A percentile compares a stretch with the other conserved stretches of the same genome.
phyloP scores from a whole-genome alignment of 1,140 invertebrate genomes.

The Limonius californicus region DNA sequence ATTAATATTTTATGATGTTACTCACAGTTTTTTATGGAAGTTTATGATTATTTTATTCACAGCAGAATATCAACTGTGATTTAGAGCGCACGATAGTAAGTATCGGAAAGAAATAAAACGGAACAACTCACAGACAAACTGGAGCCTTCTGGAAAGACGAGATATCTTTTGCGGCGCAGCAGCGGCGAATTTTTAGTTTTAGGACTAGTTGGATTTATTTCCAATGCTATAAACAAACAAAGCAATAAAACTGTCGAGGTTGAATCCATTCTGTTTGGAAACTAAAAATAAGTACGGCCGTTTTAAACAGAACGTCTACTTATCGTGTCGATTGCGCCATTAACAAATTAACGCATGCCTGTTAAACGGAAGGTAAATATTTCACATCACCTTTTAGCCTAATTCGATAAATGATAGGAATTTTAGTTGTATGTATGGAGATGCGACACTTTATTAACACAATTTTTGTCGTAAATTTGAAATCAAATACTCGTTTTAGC shows the following conservation, averaged over 20 bases:
- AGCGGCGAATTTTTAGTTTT: conserved; percentile 16
- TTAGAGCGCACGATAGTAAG: conserved; percentile 1
- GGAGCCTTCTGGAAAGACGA: conserved; percentile 68
- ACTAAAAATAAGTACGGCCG: neutral
- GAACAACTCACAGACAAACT: conserved; percentile 63
- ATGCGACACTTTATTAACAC: too few relatives aligned
- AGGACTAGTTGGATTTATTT: conserved; percentile 25
- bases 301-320: too few relatives aligned
- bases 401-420: too few relatives aligned
- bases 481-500: too few relatives aligned
- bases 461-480: too few relatives aligned
- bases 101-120: conserved; percentile 19
- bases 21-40: neutral
- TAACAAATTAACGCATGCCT: too few relatives aligned
- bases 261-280: neutral
- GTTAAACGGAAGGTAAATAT: too few relatives aligned
- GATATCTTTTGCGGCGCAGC: conserved; percentile 55
- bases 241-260: conserved; percentile 13
- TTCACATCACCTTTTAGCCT: too few relatives aligned
- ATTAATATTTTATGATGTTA: neutral
- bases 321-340: too few relatives aligned
- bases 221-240: conserved; percentile 21
- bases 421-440: too few relatives aligned
- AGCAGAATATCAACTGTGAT: neutral
- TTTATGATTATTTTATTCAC: conserved; percentile 1